Conservation (phyloP, 1,140 invertebrate genomes). For the Caenorhabditis inopinata region DNA sequence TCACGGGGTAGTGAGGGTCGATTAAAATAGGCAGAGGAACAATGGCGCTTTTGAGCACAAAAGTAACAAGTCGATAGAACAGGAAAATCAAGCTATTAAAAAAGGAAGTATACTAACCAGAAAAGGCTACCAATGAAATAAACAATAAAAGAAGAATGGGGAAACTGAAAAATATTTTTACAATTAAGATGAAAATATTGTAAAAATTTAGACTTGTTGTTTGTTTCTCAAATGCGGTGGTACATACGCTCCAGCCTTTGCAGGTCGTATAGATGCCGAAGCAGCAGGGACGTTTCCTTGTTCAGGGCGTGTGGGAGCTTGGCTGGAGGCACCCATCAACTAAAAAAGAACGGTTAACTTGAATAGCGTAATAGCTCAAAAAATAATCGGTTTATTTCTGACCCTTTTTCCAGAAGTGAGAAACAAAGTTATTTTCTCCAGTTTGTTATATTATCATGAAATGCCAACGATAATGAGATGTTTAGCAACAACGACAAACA, state of each 20-base stretch:
- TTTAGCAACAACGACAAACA: too few relatives aligned
- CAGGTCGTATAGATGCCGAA: neutral
- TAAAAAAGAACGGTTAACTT: neutral
- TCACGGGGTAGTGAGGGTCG: neutral
- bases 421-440: too few relatives aligned
- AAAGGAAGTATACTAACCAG: neutral
- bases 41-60: neutral
- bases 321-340: neutral
- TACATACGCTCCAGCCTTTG: slow-evolving; percentile 26
- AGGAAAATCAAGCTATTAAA: neutral
- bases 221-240: slow-evolving; percentile 41
- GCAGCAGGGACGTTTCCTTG: neutral
- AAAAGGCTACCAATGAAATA: neutral
- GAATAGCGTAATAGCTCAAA: too few relatives aligned
- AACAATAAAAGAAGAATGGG: neutral
- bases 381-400: too few relatives aligned
- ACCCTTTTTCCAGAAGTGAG: too few relatives aligned
- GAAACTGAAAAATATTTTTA: neutral
- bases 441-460: too few relatives aligned
- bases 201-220: neutral
- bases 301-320: neutral
- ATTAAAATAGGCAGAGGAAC: neutral
- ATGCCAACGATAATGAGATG: too few relatives aligned
- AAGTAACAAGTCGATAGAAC: slow-evolving; percentile 1
- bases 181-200: neutral